These are phyloP conservation scores for Mesorhabditis belari DNA, from an alignment of 2,888 invertebrate genomes.

Conservation along the genomic window DNA sequence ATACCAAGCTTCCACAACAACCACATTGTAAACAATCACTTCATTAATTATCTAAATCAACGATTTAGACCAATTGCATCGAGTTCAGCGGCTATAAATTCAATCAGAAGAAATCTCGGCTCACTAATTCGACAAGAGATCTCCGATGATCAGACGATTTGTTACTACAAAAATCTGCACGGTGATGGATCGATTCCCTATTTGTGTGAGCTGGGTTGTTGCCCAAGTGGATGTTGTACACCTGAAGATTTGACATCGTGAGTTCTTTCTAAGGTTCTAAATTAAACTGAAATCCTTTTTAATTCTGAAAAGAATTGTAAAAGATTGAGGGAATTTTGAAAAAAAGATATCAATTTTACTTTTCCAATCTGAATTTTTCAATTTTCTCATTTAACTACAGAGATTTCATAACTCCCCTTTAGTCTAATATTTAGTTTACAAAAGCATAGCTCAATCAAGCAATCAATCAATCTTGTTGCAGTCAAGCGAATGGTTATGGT, in stretches of 20 bases:
- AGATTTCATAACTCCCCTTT: neutral
- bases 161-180: constrained; percentile 34
- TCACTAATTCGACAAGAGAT: constrained; percentile 40
- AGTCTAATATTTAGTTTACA: neutral
- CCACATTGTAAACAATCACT: constrained; percentile 7
- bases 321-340: too few relatives aligned
- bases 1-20: constrained; percentile 30
- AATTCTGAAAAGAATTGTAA: too few relatives aligned
- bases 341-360: too few relatives aligned
- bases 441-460: neutral
- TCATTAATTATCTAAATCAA: neutral
- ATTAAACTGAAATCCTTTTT: too few relatives aligned
- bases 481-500: constrained; percentile 31
- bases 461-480: constrained; percentile 5
- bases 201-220: constrained; percentile 44
- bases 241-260: constrained; percentile 38
- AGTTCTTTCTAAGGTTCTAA: too few relatives aligned
- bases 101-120: constrained; percentile 25
- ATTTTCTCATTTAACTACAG: too few relatives aligned
- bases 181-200: constrained; percentile 38
- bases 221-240: constrained; percentile 41
- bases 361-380: too few relatives aligned
- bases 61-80: neutral
- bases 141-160: constrained; percentile 30
- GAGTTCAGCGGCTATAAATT: neutral